Base-by-base conservation (phyloP, 2,797 vertebrate species). In the Microhierax caerulescens region DNA sequence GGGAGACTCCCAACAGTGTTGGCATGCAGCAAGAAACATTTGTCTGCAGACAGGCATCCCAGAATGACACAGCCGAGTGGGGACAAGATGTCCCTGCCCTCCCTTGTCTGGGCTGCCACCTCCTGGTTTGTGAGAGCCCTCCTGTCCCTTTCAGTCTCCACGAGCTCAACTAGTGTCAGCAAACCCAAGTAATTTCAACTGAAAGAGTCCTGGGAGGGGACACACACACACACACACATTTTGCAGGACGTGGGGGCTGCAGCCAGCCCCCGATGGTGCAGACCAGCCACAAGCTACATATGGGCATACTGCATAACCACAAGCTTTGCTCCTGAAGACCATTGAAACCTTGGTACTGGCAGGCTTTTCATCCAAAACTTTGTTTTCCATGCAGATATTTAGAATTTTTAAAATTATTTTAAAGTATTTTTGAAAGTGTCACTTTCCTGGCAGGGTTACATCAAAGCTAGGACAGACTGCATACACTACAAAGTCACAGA, bases 101-200 rank as follows among this genome's bases (percentile, higher is more conserved):
- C 56, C 59, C 70, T 76, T 73, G 63, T 76, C 63, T 56, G 51
- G 63, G 51, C 95, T 93, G 92, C 92, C 67, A 80, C 77, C 70
- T 91, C 84, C 88, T 37, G 75, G 90, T 56, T 83, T 63, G 27
- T 36, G 76, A 85, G 51, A 82, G 68, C 43, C 60, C 17, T 83
- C 43, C 47, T 34, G 50, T 32, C 21, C 30, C 27, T 73, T 81
- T 57, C 45, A 37, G 61, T 43, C n/a, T n/a, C 25, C 18, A 9
- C 43, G 12, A 88, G 22, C 45, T 28, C 27, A 20, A 30, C 6
- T 16, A 81, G 5, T 11, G 36, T 20, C 39, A 53, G 77, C 22
- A 85, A 87, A 92, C 16, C 7, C 1, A 20, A 56, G 7, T 13
- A 4, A 79, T 30, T 74, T 67, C 34, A 77, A 41, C 39, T 24